Evolutionary conservation across 2,113 vertebrate species (phyloP).

Genomic region (Austrofundulus limnaeus): DNA sequence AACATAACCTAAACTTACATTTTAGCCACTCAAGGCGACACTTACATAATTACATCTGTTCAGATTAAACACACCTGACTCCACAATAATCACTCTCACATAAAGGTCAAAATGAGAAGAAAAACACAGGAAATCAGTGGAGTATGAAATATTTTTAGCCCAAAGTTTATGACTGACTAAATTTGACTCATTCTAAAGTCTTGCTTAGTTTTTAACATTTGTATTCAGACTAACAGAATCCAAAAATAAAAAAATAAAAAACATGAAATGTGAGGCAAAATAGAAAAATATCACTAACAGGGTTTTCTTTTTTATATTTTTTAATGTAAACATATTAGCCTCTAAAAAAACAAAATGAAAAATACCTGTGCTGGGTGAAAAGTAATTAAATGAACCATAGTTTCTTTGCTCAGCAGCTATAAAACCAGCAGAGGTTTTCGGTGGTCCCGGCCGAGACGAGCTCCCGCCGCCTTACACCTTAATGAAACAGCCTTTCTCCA

Average conservation of each 20-base stretch:
- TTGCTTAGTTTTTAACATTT: background rate
- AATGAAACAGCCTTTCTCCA: constrained; percentile 63
- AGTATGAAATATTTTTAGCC: background rate
- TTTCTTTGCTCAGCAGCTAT: background rate
- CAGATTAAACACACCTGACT: constrained; percentile 1
- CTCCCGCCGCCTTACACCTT: constrained; percentile 41
- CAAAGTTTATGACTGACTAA: background rate
- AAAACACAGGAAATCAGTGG: background rate
- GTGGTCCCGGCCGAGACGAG: constrained; percentile 43
- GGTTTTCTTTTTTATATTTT: no score
- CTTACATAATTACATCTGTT: constrained; percentile 48
- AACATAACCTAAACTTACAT: constrained; percentile 10
- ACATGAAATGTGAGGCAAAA: no score
- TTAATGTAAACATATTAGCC: no score
- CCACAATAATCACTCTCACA: background rate
- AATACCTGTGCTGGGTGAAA: background rate
- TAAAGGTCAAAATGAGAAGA: constrained; percentile 1
- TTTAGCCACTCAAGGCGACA: constrained; percentile 5
- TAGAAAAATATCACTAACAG: background rate
- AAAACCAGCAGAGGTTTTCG: constrained; percentile 41
- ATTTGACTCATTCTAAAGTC: background rate
- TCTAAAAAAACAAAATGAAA: background rate
- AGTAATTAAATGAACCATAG: background rate
- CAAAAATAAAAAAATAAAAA: no score
- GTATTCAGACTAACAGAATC: no score